Evolutionary conservation across 1,140 invertebrate species (phyloP), one percentile per base, ranked within the genome.

Genomic region (Pseudachorutes palmiensis): DNA sequence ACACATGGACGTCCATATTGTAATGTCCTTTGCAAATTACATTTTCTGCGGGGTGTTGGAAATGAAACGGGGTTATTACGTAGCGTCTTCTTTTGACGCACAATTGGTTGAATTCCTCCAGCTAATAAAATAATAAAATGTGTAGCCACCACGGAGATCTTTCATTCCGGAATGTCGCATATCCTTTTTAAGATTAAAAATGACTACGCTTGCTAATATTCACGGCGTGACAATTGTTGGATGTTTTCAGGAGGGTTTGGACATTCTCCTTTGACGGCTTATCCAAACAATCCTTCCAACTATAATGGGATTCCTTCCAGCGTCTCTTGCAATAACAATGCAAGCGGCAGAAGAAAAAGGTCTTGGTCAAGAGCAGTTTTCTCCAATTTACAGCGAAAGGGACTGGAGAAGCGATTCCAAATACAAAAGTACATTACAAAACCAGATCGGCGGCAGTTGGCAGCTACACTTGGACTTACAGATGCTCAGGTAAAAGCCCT

Each of bases 381-480:
- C 80, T 95, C 90, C 59, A 92, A 96, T 76, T 84, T 92, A 0
- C 95, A 98, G 76, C 81, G 94, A 62, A 92, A 94, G 73, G 94
- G 94, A 0, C 81, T 98, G 62, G 95, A 98, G 80, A 90, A 94
- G 72, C 80, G 93, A 73, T 98, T 97, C 79, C 91, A 94, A 77
- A 84, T 94, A 22, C 94, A 98, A 79, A 97, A 97, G 79, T 98
- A 98, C 78, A 97, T 98, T 75, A 94, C 91, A 66, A 98, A 98
- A 78, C 94, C 94, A 0, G 94, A 98, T 79, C 84, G 95, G 75
- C 92, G 95, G 79, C 95, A 97, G 76, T 80, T 98, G 30, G 95
- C 95, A 0, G 93, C 95, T 76, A 93, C 94, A 78, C 82, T 98
- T 41, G 94, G 94, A 26, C 83, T 98, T 0, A 97, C 95, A 74